These are phyloP conservation scores for Lysandra bellargus DNA, from an alignment of 2,888 invertebrate species.

Conservation along the genomic window DNA sequence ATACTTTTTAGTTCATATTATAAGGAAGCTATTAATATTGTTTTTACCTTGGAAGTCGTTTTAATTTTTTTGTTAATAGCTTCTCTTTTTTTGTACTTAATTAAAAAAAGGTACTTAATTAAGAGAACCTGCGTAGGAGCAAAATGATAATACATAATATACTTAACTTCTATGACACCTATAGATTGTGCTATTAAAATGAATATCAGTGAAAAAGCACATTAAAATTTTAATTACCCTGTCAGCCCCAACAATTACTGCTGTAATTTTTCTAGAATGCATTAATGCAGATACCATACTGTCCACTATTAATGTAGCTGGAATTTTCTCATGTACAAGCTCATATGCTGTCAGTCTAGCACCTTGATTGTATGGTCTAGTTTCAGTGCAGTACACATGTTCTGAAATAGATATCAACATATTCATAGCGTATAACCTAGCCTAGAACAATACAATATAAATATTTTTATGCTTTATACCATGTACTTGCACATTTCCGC, in stretches of 20 bases:
- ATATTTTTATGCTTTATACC: background rate
- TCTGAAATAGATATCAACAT: constrained; percentile 69
- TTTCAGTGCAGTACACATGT: constrained; percentile 97
- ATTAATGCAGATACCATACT: constrained; percentile 96
- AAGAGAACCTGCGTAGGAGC: no score
- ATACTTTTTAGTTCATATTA: no score
- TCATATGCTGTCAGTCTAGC: constrained; percentile 97
- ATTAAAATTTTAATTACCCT: constrained; percentile 79
- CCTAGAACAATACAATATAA: background rate
- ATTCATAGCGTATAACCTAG: background rate
- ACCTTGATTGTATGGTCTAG: constrained; percentile 98
- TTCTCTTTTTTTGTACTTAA: no score
- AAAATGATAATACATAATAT: no score
- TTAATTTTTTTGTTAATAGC: no score
- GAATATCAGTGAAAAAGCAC: background rate
- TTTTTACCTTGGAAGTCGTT: no score
- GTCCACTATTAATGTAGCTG: constrained; percentile 95
- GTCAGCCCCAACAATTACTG: constrained; percentile 98
- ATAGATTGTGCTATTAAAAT: background rate
- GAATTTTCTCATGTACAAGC: constrained; percentile 94
- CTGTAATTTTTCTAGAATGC: constrained; percentile 89
- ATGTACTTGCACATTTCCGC: no score
- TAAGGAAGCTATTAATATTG: no score
- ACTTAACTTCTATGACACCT: no score
- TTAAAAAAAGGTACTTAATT: no score